Percentiles rank a stretch among this genome's conserved stretches.
These are phyloP conservation scores for Saccopteryx leptura DNA, from an alignment of 2,113 vertebrate species.

Conservation along the genomic window DNA sequence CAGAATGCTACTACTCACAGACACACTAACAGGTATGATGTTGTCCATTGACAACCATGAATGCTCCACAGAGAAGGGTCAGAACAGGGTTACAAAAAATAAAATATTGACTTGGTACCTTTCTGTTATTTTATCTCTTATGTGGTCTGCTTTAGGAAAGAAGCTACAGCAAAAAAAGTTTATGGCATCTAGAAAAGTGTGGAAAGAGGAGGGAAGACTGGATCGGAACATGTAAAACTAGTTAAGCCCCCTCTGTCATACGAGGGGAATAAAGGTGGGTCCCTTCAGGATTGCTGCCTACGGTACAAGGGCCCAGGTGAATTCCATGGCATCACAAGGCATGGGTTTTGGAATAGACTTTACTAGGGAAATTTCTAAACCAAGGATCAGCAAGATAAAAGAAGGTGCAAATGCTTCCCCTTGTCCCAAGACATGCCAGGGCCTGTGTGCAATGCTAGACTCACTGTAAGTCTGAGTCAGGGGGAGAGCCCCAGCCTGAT, in stretches of 20 bases:
- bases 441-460: not conserved
- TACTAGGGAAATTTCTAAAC: not conserved
- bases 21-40: not conserved
- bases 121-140: not conserved
- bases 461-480: not conserved
- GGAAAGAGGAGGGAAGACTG: not conserved
- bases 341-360: not conserved
- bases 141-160: not conserved
- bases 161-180: not conserved
- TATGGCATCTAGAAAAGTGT: not conserved
- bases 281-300: not conserved
- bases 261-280: not conserved
- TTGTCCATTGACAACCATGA: not conserved
- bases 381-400: not conserved
- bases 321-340: not conserved
- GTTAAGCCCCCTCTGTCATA: not conserved
- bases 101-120: not conserved
- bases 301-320: not conserved
- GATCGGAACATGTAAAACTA: not conserved
- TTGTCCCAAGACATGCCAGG: not conserved
- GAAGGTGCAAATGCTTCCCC: not conserved
- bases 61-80: not conserved
- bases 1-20: not conserved
- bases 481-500: fast-evolving
- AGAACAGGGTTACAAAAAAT: not conserved